Evolutionary conservation across 2,888 invertebrate genomes (phyloP).

Genomic region (Busseola fusca): DNA sequence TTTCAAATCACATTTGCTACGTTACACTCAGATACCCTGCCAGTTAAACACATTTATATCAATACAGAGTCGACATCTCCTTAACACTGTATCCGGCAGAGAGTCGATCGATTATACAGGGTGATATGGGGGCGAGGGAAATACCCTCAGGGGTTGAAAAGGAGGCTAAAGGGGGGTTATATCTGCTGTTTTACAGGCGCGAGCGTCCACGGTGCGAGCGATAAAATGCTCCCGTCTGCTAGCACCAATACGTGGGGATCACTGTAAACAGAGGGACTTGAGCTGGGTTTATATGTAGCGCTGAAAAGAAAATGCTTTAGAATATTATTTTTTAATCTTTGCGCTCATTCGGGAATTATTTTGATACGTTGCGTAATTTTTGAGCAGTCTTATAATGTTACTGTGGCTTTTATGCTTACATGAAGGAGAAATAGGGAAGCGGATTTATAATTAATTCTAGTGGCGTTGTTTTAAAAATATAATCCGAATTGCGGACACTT

Average conservation of each 20-base stretch:
- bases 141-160: slow-evolving; percentile 61
- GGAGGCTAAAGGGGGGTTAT: slow-evolving; percentile 59
- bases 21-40: slow-evolving; percentile 14
- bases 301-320: slow-evolving; percentile 27
- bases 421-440: neutral
- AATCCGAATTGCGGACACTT: neutral
- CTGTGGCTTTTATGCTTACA: neutral
- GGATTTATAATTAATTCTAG: neutral
- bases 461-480: too few species aligned
- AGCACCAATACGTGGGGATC: slow-evolving; percentile 42
- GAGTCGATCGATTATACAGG: slow-evolving; percentile 77
- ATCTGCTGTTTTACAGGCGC: slow-evolving; percentile 72
- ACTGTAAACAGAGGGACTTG: slow-evolving; percentile 27
- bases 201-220: slow-evolving; percentile 66
- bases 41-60: slow-evolving; percentile 49
- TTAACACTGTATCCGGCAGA: slow-evolving; percentile 64
- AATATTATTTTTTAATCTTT: slow-evolving; percentile 26
- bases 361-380: neutral
- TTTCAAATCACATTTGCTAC: slow-evolving; percentile 44
- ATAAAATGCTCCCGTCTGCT: slow-evolving; percentile 66
- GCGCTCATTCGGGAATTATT: slow-evolving; percentile 13
- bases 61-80: slow-evolving; percentile 56
- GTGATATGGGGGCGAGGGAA: slow-evolving; percentile 67
- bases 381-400: neutral
- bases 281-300: slow-evolving; percentile 24